phyloP scores from a whole-genome alignment of 2,797 vertebrate genomes.

The Macropodus opercularis region DNA sequence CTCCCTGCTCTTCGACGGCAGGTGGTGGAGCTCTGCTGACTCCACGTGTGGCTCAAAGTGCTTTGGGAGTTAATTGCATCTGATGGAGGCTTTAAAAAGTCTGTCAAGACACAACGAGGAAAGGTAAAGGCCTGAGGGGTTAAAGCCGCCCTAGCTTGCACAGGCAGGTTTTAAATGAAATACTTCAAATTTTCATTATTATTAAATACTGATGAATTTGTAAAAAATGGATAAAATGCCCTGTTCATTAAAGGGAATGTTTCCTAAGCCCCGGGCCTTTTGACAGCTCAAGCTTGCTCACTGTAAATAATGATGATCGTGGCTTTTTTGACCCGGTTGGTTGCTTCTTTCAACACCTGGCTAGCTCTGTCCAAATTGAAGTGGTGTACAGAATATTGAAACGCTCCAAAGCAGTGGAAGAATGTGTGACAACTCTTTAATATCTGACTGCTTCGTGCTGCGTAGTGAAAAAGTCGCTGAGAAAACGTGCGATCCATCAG shows the following conservation, averaged over 20 bases:
- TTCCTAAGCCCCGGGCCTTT: constrained; percentile 1
- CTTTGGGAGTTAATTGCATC: not conserved
- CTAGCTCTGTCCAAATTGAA: constrained; percentile 1
- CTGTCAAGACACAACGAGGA: constrained; percentile 1
- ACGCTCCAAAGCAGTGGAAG: not conserved
- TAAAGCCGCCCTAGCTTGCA: not conserved
- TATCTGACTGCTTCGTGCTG: not conserved
- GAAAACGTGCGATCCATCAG: constrained; percentile 20
- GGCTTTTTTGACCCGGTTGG: constrained; percentile 5
- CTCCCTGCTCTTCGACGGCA: constrained; percentile 51
- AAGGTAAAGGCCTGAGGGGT: constrained; percentile 20
- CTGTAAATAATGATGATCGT: constrained; percentile 9
- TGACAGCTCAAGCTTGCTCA: constrained; percentile 8
- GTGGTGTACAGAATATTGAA: not conserved
- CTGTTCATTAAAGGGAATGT: not conserved
- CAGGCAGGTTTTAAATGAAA: constrained; percentile 24
- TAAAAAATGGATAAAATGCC: not conserved
- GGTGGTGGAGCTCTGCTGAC: constrained; percentile 17
- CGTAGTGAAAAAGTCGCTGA: constrained; percentile 8
- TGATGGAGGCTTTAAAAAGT: constrained; percentile 18
- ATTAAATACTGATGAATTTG: not conserved
- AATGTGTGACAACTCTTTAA: not conserved
- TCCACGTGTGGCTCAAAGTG: constrained; percentile 13
- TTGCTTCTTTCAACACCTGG: constrained; percentile 5
- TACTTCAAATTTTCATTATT: not conserved